Evolutionary conservation across 2,888 invertebrate genomes (phyloP).

Genomic region (Xylocampa areola): DNA sequence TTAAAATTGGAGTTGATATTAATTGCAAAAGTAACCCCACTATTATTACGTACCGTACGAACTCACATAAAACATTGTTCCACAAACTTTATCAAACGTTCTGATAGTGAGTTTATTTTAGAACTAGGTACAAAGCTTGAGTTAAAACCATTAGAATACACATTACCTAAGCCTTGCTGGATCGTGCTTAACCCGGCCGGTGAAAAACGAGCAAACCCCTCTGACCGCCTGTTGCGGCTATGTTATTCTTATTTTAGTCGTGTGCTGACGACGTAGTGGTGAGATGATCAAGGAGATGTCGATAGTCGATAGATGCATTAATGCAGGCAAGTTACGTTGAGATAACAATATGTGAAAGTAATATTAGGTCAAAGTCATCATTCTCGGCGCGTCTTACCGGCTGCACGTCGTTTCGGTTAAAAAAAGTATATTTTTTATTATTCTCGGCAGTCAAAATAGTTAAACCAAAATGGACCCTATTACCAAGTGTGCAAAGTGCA

Average conservation of each 20-base stretch:
- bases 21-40: background rate
- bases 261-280: conserved; percentile 48
- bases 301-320: conserved; percentile 12
- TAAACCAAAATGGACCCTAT: no score
- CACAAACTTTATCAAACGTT: conserved; percentile 11
- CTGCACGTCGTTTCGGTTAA: no score
- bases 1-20: no score
- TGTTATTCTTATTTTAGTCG: conserved; percentile 70
- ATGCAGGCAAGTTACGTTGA: no score
- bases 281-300: conserved; percentile 14
- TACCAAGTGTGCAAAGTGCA: no score
- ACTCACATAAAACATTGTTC: conserved; percentile 16
- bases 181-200: conserved; percentile 64
- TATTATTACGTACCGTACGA: background rate
- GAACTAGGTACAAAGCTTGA: conserved; percentile 47
- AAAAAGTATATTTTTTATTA: no score
- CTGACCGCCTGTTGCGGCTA: conserved; percentile 67
- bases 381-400: no score
- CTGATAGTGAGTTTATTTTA: conserved; percentile 47
- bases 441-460: no score
- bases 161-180: conserved; percentile 55
- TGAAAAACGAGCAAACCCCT: conserved; percentile 62
- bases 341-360: no score
- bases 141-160: conserved; percentile 51
- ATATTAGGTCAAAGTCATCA: no score